Evolutionary conservation across 2,113 vertebrate genomes (phyloP).

Genomic region (Centrocercus urophasianus): DNA sequence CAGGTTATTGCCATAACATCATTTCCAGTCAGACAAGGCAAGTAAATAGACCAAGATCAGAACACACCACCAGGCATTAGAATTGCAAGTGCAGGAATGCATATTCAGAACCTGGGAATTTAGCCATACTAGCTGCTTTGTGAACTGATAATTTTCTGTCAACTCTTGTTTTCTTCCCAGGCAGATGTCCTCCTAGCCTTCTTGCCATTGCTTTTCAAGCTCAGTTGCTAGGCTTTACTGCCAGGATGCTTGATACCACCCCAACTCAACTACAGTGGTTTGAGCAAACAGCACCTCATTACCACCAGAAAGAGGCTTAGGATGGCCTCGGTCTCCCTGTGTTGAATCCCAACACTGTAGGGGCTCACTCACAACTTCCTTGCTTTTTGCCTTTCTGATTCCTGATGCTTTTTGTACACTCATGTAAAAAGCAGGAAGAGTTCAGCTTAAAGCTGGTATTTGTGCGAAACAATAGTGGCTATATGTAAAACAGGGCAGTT

Average conservation of each 20-base stretch:
- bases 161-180: slow-evolving; percentile 16
- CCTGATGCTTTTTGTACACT: background rate
- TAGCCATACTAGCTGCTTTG: background rate
- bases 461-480: background rate
- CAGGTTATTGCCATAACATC: slow-evolving; percentile 55
- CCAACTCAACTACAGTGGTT: background rate
- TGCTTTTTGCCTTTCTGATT: background rate
- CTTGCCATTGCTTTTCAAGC: slow-evolving; percentile 7
- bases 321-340: background rate
- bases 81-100: slow-evolving; percentile 16
- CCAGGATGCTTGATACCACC: slow-evolving; percentile 15
- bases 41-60: slow-evolving; percentile 42
- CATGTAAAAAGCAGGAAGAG: background rate
- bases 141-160: slow-evolving; percentile 18
- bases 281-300: background rate
- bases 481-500: background rate
- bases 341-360: background rate
- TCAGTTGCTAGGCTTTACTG: background rate
- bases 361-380: background rate
- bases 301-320: background rate
- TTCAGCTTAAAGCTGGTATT: background rate
- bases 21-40: slow-evolving; percentile 44
- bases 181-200: background rate
- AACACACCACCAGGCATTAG: slow-evolving; percentile 1
- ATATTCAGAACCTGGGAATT: slow-evolving; percentile 5